phyloP scores from a whole-genome alignment of 2,113 vertebrate species.

The Lontra canadensis region DNA sequence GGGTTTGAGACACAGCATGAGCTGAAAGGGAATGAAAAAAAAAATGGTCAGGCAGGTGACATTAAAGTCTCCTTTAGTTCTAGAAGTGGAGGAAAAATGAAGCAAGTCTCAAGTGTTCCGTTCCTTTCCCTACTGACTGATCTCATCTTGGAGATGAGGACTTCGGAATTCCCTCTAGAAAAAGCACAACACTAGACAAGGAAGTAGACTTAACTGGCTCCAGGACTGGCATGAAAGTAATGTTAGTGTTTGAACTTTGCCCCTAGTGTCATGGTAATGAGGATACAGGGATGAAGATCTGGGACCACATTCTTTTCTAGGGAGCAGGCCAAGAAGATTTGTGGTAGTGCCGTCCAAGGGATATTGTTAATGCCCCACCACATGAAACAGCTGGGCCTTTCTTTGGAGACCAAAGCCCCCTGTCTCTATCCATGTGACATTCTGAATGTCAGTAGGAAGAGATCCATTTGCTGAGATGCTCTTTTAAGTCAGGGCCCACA shows the following conservation, averaged over 20 bases:
- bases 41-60: background rate
- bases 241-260: background rate
- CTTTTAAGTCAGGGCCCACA: conserved; percentile 27
- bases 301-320: conserved; percentile 12
- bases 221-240: background rate
- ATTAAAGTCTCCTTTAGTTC: background rate
- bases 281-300: conserved; percentile 48
- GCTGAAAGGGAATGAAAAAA: background rate
- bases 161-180: conserved; percentile 47
- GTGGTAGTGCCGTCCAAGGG: background rate
- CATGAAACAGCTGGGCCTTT: background rate
- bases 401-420: conserved; percentile 1
- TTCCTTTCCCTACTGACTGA: background rate
- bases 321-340: conserved; percentile 17
- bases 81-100: background rate
- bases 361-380: background rate
- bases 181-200: background rate
- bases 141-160: background rate
- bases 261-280: background rate
- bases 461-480: background rate
- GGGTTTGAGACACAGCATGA: background rate
- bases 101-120: background rate
- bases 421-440: background rate
- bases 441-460: background rate
- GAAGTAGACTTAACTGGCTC: background rate